Evolutionary conservation across 2,113 vertebrate species (phyloP).

Genomic region (Prunella fulvescens): DNA sequence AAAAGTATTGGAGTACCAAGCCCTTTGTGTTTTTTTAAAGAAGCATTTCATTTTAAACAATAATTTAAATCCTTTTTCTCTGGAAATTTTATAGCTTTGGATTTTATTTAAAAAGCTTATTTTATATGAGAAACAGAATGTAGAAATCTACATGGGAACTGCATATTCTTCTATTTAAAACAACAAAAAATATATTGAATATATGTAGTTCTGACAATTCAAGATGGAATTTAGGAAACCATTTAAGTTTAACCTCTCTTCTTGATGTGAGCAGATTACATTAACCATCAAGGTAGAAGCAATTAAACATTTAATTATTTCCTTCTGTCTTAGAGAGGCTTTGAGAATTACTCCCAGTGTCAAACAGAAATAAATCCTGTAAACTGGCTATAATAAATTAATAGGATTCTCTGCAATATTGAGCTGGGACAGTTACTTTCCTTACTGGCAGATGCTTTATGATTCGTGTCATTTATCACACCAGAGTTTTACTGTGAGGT

Average conservation of each 20-base stretch:
- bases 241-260: not conserved
- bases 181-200: not conserved
- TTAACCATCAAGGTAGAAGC: not conserved
- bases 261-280: not conserved
- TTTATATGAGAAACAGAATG: not conserved
- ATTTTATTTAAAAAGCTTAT: not conserved
- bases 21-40: not conserved
- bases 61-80: not conserved
- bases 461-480: not conserved
- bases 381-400: not conserved
- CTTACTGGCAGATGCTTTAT: not conserved
- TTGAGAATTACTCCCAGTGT: not conserved
- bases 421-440: not conserved
- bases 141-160: not conserved
- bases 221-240: not conserved
- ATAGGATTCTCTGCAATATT: not conserved
- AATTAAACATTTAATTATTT: not conserved
- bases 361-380: constrained; percentile 17
- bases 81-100: not conserved
- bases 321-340: not conserved
- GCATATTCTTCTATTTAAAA: not conserved
- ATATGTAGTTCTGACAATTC: not conserved
- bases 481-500: not conserved
- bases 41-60: not conserved
- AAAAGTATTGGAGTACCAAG: not conserved